Evolutionary conservation across 2,888 invertebrate genomes (phyloP).

Genomic region (Cloeon dipterum): DNA sequence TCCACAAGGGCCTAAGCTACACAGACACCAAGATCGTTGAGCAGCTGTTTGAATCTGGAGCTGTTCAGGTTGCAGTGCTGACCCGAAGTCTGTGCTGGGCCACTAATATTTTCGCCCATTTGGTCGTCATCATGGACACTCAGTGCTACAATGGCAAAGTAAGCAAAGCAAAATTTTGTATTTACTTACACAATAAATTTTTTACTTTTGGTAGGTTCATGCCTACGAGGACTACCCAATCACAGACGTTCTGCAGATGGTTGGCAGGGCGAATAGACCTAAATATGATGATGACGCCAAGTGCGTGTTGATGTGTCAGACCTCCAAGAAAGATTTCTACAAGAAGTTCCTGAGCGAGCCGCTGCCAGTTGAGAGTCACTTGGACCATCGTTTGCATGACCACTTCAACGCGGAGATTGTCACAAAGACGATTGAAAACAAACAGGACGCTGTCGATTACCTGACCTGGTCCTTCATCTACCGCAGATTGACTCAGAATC

Average conservation of each 20-base stretch:
- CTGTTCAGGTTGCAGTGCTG: slow-evolving; percentile 79
- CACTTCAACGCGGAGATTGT: slow-evolving; percentile 99
- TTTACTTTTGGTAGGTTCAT: slow-evolving; percentile 5
- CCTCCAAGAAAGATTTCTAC: slow-evolving; percentile 95
- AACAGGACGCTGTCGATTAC: slow-evolving; percentile 98
- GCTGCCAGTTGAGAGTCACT: slow-evolving; percentile 88
- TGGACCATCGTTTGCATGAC: slow-evolving; percentile 94
- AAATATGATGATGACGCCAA: slow-evolving; percentile 79
- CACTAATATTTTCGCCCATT: slow-evolving; percentile 67
- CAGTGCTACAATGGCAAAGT: slow-evolving; percentile 69
- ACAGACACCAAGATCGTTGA: slow-evolving; percentile 79
- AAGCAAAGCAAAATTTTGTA: too few species aligned
- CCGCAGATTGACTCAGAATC: slow-evolving; percentile 90
- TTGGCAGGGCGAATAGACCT: slow-evolving; percentile 87
- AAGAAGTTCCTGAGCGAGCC: slow-evolving; percentile 96
- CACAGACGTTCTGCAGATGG: slow-evolving; percentile 93
- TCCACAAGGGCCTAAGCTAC: slow-evolving; percentile 79
- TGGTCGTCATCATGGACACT: slow-evolving; percentile 94
- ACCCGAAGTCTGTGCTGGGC: slow-evolving; percentile 86
- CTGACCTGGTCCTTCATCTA: slow-evolving; percentile 99
- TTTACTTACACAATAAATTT: too few species aligned
- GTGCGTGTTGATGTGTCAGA: slow-evolving; percentile 90
- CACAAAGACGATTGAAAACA: slow-evolving; percentile 98
- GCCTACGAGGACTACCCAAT: slow-evolving; percentile 96
- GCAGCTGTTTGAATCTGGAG: slow-evolving; percentile 79